Percentiles rank a stretch among this genome's conserved stretches.
phyloP scores from a whole-genome alignment of 2,888 invertebrate species.

The Norana najaformis region DNA sequence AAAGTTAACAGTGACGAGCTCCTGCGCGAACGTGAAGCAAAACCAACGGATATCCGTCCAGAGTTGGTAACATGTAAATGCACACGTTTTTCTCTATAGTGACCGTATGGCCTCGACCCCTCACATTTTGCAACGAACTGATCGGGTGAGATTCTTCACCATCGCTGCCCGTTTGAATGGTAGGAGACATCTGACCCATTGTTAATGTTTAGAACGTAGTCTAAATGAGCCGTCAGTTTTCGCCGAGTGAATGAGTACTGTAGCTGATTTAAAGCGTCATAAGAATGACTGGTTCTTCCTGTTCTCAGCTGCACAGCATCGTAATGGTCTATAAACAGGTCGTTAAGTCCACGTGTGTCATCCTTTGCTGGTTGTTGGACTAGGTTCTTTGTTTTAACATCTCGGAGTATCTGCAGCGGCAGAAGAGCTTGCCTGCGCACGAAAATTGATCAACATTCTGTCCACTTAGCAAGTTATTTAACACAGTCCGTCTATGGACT shows the following conservation, averaged over 20 bases:
- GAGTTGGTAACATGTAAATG: too few relatives aligned
- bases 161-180: too few relatives aligned
- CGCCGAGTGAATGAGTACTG: neutral
- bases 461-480: neutral
- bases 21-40: too few relatives aligned
- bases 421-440: neutral
- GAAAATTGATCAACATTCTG: neutral
- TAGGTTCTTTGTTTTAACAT: neutral
- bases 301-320: neutral
- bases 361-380: neutral
- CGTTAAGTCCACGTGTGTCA: neutral
- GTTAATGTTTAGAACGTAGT: neutral
- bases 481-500: neutral
- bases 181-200: too few relatives aligned
- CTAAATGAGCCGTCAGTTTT: constrained; percentile 2
- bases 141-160: too few relatives aligned
- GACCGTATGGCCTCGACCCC: too few relatives aligned
- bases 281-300: neutral
- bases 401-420: neutral
- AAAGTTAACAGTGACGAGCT: too few relatives aligned
- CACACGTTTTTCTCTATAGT: too few relatives aligned
- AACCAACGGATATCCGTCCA: too few relatives aligned
- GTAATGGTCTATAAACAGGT: neutral
- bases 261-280: neutral
- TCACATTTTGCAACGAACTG: too few relatives aligned